phyloP scores from a whole-genome alignment of 1,140 invertebrate genomes.

The Aphidius gifuensis region DNA sequence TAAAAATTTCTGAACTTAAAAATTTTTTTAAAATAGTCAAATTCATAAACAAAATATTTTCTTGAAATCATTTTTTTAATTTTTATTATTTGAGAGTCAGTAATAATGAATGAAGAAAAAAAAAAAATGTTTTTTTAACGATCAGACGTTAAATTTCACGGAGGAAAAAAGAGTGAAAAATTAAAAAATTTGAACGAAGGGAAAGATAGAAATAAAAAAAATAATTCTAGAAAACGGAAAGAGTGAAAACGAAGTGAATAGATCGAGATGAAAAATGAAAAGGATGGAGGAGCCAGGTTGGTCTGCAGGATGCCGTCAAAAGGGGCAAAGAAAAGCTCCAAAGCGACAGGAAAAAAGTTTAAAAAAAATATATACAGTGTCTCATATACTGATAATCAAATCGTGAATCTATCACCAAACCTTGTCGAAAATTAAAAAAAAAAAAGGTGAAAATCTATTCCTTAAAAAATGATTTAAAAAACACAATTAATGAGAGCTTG shows the following conservation, averaged over 20 bases:
- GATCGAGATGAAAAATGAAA: conserved; percentile 19
- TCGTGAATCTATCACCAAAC: not conserved
- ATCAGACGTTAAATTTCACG: conserved; percentile 2
- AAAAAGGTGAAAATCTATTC: not conserved
- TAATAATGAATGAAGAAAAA: not conserved
- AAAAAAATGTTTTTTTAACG: conserved; percentile 22
- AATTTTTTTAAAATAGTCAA: too few relatives aligned
- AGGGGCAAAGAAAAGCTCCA: conserved; percentile 31
- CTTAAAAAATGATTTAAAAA: too few relatives aligned
- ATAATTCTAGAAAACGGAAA: not conserved
- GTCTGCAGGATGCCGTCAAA: conserved; percentile 1
- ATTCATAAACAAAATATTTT: too few relatives aligned
- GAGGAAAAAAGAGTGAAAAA: not conserved
- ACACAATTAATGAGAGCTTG: too few relatives aligned
- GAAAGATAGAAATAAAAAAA: conserved; percentile 6
- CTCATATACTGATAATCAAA: conserved; percentile 11
- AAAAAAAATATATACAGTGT: too few relatives aligned
- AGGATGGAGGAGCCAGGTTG: conserved; percentile 13
- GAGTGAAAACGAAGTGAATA: conserved; percentile 11
- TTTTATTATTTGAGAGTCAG: too few relatives aligned
- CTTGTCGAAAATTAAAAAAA: not conserved
- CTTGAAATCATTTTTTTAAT: too few relatives aligned
- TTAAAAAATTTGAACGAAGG: not conserved
- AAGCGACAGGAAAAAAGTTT: conserved; percentile 23
- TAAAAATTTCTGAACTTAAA: too few relatives aligned